Evolutionary conservation across 2,888 invertebrate genomes (phyloP), one percentile per base, ranked within the genome.

Genomic region (Tuta absoluta): DNA sequence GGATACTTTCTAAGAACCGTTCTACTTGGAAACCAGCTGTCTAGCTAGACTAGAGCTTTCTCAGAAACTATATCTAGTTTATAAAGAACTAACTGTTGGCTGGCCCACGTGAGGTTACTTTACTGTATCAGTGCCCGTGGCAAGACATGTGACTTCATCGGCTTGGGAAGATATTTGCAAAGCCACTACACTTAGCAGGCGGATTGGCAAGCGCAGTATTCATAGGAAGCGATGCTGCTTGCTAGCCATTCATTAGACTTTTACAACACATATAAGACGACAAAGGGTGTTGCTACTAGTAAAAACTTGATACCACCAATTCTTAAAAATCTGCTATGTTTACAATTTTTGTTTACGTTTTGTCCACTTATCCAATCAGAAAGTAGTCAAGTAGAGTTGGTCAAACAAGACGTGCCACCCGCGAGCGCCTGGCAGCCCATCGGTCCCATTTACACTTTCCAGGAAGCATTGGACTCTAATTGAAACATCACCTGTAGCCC

Each of bases 21-120:
- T 2, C 21, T 33, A 33, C 56, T 33, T 56, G 28, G 17, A 56
- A 56, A 56, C 56, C 17, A 33, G 56, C 24, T 56, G 56, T 53
- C 51, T 53, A 53, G 51, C 51, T 53, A 51, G 51, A 11, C 56
- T 56, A n/a, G 33, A 33, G 56, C 56, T 56, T 56, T 56, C 56
- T 56, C 33, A 19, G 56, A 33, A 56, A 33, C n/a, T 33, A 51
- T 51, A 51, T 19, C 12, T 51, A 51, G 51, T 51, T 51, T 23
- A 51, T 51, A 45, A 41, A 45, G 45, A 45, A 45, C 45, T 45
- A 1, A 3, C n/a, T 17, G 41, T 5, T 41, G 38, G 10, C 14
- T 14, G 17, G n/a, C 17, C 3, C 8, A 45, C 45, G n/a, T 45
- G 8, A 45, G 45, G 17, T 14, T 14, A 14, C 8, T 38, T 38